These are phyloP conservation scores for Pelosia muscerda DNA, from an alignment of 2,888 invertebrate genomes.

Conservation along the genomic window DNA sequence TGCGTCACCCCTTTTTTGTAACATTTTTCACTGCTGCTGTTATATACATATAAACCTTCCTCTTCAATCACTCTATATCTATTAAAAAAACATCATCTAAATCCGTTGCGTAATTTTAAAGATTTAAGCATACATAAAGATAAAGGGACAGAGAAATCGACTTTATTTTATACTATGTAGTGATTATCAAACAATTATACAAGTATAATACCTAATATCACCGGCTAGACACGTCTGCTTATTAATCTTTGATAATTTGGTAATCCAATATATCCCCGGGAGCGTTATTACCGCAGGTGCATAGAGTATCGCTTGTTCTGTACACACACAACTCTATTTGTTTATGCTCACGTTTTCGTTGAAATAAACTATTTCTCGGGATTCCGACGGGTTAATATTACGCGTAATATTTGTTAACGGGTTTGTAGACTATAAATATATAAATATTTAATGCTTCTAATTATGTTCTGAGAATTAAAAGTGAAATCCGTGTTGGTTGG, in stretches of 20 bases:
- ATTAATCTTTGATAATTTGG: slow-evolving; percentile 40
- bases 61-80: too few species aligned
- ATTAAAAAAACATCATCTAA: too few species aligned
- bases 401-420: slow-evolving; percentile 34
- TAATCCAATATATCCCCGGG: slow-evolving; percentile 50
- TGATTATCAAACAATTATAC: too few species aligned
- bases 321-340: slow-evolving; percentile 41
- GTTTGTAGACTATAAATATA: slow-evolving; percentile 42
- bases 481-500: not conserved
- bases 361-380: slow-evolving; percentile 40
- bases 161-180: too few species aligned
- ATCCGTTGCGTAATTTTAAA: too few species aligned
- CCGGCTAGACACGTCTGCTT: slow-evolving; percentile 12
- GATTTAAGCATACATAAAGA: too few species aligned
- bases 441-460: slow-evolving; percentile 24
- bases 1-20: too few species aligned
- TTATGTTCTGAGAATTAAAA: slow-evolving; percentile 38
- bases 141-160: too few species aligned
- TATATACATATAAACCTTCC: too few species aligned
- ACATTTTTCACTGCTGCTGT: too few species aligned
- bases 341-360: slow-evolving; percentile 30
- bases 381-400: slow-evolving; percentile 29
- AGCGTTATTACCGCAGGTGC: slow-evolving; percentile 50
- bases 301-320: slow-evolving; percentile 44
- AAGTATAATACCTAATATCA: not conserved